Base-by-base conservation (phyloP, 2,888 invertebrate genomes). In the Phortica okadai region DNA sequence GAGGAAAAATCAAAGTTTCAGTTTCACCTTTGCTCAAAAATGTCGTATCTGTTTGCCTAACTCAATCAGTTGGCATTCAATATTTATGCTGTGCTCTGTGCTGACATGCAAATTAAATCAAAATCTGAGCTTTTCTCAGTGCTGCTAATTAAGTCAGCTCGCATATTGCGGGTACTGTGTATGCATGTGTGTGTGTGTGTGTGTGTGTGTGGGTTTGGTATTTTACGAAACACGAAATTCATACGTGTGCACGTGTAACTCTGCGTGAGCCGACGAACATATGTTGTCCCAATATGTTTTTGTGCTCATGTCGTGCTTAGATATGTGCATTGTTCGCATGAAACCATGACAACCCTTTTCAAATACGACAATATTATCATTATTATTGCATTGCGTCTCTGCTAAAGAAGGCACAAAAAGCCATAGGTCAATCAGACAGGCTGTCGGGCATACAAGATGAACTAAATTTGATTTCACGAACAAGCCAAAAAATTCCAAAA, bases 381-480 rank as follows among this genome's bases (percentile, higher is more conserved):
- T 62, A 62, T 62, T 62, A 62, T 62, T 62, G 62, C 62, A 62
- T 62, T 62, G 21, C 25, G 62, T 25, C 10, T 6, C n/a, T 62
- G 16, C 10, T 7, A 62, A 25, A 21, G 62, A 1, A 62, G 33
- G 33, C 33, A 33, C 33, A 33, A 33, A 33, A 33, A 33, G 33
- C 33, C 33, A 33, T 33, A 33, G 33, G 33, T 33, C 33, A 33
- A 33, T 21, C 21, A 8, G 25, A 16, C 25, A 62, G 62, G 62
- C 25, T 10, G 16, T 7, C 8, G n/a, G 25, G 7, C 50, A 50
- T 50, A 14, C 50, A 14, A 50, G 50, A 50, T 50, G 50, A 50
- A 33, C 4, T 2, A 33, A 33, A 33, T 33, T 5, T 33, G 33
- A 33, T 33, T 33, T 5, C 3, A 33, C 33, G 33, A 33, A 33